Conservation (phyloP, 2,113 vertebrate genomes). For the Paramisgurnus dabryanus region DNA sequence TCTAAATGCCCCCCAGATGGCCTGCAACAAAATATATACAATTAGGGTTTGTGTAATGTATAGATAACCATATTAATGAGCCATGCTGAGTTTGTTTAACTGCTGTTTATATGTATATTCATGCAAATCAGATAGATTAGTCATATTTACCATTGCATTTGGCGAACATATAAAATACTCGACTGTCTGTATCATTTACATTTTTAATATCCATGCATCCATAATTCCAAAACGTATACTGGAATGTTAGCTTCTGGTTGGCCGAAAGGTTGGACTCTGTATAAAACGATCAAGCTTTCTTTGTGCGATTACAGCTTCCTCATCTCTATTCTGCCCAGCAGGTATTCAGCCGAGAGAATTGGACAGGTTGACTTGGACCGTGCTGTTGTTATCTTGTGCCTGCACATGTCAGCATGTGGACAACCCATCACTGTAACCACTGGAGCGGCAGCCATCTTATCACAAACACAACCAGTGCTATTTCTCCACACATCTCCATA, state of each 20-base stretch:
- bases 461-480: conserved; percentile 40
- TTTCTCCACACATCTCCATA: conserved; percentile 23
- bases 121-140: background rate
- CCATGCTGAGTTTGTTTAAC: background rate
- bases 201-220: background rate
- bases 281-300: conserved; percentile 9
- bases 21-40: no score
- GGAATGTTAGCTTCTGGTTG: background rate
- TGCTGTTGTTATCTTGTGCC: conserved; percentile 66
- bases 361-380: conserved; percentile 47
- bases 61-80: no score
- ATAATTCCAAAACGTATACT: background rate
- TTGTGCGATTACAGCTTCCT: background rate
- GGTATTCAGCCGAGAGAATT: conserved; percentile 30
- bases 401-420: conserved; percentile 61
- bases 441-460: conserved; percentile 65
- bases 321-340: conserved; percentile 22
- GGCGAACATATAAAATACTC: no score
- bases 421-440: conserved; percentile 69
- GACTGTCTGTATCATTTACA: background rate
- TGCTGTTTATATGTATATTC: background rate
- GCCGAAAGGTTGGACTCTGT: conserved; percentile 21
- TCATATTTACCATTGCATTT: background rate
- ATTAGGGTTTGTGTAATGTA: no score
- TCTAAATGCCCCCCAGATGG: background rate